phyloP scores from a whole-genome alignment of 2,113 vertebrate species.

The Opisthocomus hoazin region DNA sequence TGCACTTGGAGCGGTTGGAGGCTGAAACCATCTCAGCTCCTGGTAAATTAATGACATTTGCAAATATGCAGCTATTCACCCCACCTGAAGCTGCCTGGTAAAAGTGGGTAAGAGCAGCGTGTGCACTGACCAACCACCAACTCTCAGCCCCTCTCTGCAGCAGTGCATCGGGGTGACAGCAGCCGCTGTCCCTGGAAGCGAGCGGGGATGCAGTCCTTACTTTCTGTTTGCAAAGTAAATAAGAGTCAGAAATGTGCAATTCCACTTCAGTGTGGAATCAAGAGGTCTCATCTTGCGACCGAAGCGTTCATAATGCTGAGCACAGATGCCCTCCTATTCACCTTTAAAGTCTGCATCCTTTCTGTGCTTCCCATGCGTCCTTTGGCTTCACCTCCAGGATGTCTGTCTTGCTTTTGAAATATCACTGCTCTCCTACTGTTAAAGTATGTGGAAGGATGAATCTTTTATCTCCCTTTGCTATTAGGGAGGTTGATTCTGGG shows the following conservation, averaged over 20 bases:
- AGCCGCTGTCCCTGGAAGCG: background rate
- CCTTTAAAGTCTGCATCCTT: slow-evolving; percentile 37
- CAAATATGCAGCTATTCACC: background rate
- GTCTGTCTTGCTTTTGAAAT: slow-evolving; percentile 58
- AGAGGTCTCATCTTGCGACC: slow-evolving; percentile 22
- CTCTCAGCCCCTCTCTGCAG: background rate
- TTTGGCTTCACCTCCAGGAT: slow-evolving; percentile 58
- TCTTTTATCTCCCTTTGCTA: slow-evolving; percentile 58
- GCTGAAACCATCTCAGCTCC: background rate
- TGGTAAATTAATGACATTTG: background rate
- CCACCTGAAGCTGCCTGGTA: background rate
- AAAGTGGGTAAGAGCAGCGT: background rate
- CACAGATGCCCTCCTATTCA: slow-evolving; percentile 34
- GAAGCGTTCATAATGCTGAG: background rate
- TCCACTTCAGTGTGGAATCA: background rate
- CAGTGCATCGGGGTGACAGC: background rate
- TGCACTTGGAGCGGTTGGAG: background rate
- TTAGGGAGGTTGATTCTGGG: slow-evolving; percentile 55
- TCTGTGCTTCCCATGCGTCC: slow-evolving; percentile 32
- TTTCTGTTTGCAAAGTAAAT: slow-evolving; percentile 27
- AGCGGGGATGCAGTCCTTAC: background rate
- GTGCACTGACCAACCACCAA: background rate
- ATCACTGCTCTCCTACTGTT: slow-evolving; percentile 55
- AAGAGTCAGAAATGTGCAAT: background rate
- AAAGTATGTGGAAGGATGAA: slow-evolving; percentile 59